Evolutionary conservation across 1,140 invertebrate genomes (phyloP).

Genomic region (Sarcophaga peregrina): DNA sequence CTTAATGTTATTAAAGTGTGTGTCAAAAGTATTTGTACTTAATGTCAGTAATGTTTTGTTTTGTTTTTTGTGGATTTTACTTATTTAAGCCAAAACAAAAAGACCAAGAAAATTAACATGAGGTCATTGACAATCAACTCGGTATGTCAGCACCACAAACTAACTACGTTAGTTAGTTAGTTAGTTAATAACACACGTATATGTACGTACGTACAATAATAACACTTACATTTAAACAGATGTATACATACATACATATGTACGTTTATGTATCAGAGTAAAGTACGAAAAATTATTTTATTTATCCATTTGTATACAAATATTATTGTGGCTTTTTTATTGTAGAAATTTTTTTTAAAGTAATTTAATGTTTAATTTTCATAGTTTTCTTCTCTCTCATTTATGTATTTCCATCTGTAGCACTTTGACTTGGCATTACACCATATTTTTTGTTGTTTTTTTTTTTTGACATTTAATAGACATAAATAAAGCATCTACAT

Average conservation of each 20-base stretch:
- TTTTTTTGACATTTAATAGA: background rate
- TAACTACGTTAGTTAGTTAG: background rate
- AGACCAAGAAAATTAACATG: background rate
- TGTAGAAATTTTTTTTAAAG: background rate
- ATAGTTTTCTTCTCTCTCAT: background rate
- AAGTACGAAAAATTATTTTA: too few species aligned
- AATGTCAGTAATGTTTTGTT: background rate
- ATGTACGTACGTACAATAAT: too few species aligned
- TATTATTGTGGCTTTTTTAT: background rate
- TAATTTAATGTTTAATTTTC: constrained; percentile 16
- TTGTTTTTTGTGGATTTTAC: background rate
- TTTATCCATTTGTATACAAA: too few species aligned
- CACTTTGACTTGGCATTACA: background rate
- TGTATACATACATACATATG: too few species aligned
- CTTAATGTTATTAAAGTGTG: background rate
- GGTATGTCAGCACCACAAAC: background rate
- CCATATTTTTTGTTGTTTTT: background rate
- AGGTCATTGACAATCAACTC: constrained; percentile 8
- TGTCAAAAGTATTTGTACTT: constrained; percentile 1
- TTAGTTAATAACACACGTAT: background rate
- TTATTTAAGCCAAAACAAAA: background rate
- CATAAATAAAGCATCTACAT: constrained; percentile 11
- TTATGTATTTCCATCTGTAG: background rate
- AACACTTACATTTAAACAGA: too few species aligned
- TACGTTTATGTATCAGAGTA: too few species aligned